phyloP scores from a whole-genome alignment of 2,797 vertebrate genomes.

The Xiphophorus birchmanni region DNA sequence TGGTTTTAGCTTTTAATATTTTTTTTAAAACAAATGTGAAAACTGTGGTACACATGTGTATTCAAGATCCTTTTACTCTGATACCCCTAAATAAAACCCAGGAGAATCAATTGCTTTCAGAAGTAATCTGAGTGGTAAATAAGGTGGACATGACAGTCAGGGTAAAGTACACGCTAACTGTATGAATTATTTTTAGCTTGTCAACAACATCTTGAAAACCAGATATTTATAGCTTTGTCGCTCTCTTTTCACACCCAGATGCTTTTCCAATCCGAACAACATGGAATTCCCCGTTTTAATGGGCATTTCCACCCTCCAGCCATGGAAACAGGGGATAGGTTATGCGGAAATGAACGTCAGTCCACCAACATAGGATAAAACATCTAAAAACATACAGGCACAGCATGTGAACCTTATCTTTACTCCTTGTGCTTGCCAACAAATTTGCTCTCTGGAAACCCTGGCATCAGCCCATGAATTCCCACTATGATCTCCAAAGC shows the following conservation, averaged over 20 bases:
- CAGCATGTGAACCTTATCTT: constrained; percentile 34
- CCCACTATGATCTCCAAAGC: constrained; percentile 47
- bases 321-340: constrained; percentile 58
- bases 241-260: constrained; percentile 32
- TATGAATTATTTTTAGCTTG: constrained; percentile 44
- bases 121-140: not conserved
- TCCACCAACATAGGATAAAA: constrained; percentile 8
- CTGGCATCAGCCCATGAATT: constrained; percentile 54
- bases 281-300: constrained; percentile 58
- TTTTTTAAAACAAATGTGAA: not conserved
- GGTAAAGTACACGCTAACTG: constrained; percentile 36
- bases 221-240: constrained; percentile 52
- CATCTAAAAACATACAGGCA: constrained; percentile 21
- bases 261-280: constrained; percentile 46
- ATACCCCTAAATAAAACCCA: not conserved
- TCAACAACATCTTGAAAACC: constrained; percentile 66
- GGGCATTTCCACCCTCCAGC: constrained; percentile 37
- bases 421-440: constrained; percentile 16
- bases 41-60: not conserved
- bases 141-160: not conserved
- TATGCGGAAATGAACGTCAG: constrained; percentile 57
- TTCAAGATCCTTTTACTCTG: not conserved
- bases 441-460: constrained; percentile 48
- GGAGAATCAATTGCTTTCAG: not conserved
- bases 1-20: no score